Percentiles rank a stretch among this genome's conserved stretches.
These are phyloP conservation scores for Sinhomidia bicolor DNA, from an alignment of 2,888 invertebrate species.

Conservation along the genomic window DNA sequence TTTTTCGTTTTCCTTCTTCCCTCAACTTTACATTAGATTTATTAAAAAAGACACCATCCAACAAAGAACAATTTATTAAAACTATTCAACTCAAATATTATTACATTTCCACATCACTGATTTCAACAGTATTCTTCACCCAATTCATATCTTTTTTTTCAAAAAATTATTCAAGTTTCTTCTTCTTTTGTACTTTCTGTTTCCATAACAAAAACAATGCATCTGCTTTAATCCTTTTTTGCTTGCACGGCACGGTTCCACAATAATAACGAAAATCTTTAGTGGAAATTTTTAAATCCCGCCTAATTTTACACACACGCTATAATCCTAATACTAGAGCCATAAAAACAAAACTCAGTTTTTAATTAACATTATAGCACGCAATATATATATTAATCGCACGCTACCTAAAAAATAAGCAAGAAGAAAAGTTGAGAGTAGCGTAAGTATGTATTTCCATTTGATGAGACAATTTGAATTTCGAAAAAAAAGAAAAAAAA, in stretches of 20 bases:
- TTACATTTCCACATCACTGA: background rate
- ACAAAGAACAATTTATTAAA: background rate
- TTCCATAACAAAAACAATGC: slow-evolving; percentile 1
- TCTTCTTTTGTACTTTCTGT: background rate
- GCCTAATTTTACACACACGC: too few species aligned
- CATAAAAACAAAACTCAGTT: background rate
- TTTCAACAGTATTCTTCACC: background rate
- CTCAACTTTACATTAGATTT: slow-evolving; percentile 21
- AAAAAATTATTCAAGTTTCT: background rate
- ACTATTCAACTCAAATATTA: background rate
- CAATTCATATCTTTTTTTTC: background rate
- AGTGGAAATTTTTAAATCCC: too few species aligned
- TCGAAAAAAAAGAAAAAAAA: background rate
- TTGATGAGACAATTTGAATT: background rate
- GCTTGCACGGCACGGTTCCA: background rate
- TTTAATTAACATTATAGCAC: background rate
- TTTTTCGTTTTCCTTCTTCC: slow-evolving; percentile 27
- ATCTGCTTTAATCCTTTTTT: background rate
- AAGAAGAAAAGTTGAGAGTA: too few species aligned
- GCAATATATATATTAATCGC: background rate
- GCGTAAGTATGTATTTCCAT: slow-evolving; percentile 8
- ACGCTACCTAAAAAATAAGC: too few species aligned
- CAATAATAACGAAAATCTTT: too few species aligned
- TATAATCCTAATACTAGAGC: too few species aligned
- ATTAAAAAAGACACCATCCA: background rate